phyloP scores from a whole-genome alignment of 2,797 vertebrate genomes.

The Pitangus sulphuratus region DNA sequence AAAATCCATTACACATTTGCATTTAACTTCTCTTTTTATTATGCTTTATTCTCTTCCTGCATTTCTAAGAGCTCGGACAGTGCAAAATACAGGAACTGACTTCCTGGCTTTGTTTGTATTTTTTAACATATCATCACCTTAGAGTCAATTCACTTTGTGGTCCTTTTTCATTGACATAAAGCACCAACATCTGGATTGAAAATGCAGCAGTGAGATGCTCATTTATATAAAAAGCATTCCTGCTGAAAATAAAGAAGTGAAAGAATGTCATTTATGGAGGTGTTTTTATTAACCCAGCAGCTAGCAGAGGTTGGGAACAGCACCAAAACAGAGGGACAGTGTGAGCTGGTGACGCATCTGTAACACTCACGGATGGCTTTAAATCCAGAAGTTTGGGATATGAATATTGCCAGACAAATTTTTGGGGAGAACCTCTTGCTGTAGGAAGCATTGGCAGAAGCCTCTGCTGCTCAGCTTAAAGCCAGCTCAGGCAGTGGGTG shows the following conservation, averaged over 20 bases:
- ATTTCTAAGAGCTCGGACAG: background rate
- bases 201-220: background rate
- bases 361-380: background rate
- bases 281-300: background rate
- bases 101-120: background rate
- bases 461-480: background rate
- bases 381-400: background rate
- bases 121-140: background rate
- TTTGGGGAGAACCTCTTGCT: background rate
- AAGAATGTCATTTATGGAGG: background rate
- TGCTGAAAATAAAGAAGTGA: background rate
- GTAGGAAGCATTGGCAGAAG: background rate
- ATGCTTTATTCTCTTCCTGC: background rate
- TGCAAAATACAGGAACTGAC: background rate
- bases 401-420: background rate
- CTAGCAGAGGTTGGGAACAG: background rate
- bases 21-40: background rate
- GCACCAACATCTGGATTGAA: background rate
- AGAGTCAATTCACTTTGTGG: background rate
- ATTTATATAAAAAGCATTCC: background rate
- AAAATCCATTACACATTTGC: background rate
- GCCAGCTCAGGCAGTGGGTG: background rate
- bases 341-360: background rate
- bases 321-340: background rate
- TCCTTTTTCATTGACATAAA: background rate